A percentile compares a stretch with the other conserved stretches of the same genome.
These are phyloP conservation scores for Flexamia atlantica DNA, from an alignment of 2,888 invertebrate species.

Conservation along the genomic window DNA sequence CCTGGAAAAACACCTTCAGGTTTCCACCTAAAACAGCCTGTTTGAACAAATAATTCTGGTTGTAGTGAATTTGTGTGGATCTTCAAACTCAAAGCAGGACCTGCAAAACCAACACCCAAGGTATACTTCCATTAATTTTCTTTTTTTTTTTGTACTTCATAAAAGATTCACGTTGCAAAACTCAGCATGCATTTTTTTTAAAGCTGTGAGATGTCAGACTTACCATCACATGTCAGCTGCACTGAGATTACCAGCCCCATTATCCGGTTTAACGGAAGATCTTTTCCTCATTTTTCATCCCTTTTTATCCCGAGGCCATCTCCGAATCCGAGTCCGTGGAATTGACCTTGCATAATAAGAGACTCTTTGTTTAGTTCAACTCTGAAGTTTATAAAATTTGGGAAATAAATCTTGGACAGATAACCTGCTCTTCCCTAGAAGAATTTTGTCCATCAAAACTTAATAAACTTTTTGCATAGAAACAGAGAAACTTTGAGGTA, in stretches of 20 bases:
- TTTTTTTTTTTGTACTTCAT: neutral
- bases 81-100: neutral
- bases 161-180: neutral
- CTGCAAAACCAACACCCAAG: slow-evolving; percentile 3
- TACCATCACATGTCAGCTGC: neutral
- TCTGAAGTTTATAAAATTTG: neutral
- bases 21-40: slow-evolving; percentile 1
- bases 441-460: neutral
- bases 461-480: neutral
- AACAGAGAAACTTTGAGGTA: neutral
- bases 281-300: neutral
- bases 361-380: neutral
- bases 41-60: neutral
- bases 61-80: neutral
- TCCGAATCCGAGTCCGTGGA: neutral
- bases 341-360: neutral
- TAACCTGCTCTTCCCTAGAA: neutral
- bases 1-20: neutral
- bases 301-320: neutral
- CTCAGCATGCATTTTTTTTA: neutral
- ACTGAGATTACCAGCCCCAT: neutral
- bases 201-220: neutral
- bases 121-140: neutral
- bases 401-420: neutral
- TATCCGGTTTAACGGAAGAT: neutral